A percentile compares a stretch with the other conserved stretches of the same genome.
Conservation (phyloP, 2,113 vertebrate genomes). For the Gymnorhina tibicen region DNA sequence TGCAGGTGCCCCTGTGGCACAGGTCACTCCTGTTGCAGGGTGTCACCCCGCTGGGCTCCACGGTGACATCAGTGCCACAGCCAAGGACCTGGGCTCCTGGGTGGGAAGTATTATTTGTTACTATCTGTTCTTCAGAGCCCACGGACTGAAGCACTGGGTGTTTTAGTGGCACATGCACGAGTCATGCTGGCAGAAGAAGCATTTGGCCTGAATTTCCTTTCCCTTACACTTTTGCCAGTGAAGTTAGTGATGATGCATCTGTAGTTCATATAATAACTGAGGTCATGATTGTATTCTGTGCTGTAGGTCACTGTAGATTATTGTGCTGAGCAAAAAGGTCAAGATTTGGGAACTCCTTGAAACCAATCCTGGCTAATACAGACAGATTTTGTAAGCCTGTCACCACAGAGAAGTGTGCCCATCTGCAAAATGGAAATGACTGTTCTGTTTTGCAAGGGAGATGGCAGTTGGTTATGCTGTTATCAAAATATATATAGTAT, state of each 20-base stretch:
- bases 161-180: neutral
- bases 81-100: neutral
- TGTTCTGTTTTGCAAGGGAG: slow-evolving; percentile 41
- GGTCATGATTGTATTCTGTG: neutral
- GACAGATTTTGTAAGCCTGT: slow-evolving; percentile 8
- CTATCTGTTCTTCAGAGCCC: neutral
- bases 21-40: neutral
- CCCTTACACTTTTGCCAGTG: neutral
- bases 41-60: neutral
- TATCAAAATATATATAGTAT: slow-evolving; percentile 37
- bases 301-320: neutral
- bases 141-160: neutral
- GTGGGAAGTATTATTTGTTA: neutral
- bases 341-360: neutral
- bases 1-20: neutral
- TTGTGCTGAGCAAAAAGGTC: neutral
- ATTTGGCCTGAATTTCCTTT: neutral
- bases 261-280: neutral
- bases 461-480: slow-evolving; percentile 51
- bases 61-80: neutral
- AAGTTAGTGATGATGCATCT: neutral
- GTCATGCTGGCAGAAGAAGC: neutral
- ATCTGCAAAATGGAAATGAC: slow-evolving; percentile 50
- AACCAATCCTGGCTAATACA: neutral
- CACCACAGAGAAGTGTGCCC: slow-evolving; percentile 24